phyloP scores from a whole-genome alignment of 1,140 invertebrate genomes.

The Drosophila kikkawai region DNA sequence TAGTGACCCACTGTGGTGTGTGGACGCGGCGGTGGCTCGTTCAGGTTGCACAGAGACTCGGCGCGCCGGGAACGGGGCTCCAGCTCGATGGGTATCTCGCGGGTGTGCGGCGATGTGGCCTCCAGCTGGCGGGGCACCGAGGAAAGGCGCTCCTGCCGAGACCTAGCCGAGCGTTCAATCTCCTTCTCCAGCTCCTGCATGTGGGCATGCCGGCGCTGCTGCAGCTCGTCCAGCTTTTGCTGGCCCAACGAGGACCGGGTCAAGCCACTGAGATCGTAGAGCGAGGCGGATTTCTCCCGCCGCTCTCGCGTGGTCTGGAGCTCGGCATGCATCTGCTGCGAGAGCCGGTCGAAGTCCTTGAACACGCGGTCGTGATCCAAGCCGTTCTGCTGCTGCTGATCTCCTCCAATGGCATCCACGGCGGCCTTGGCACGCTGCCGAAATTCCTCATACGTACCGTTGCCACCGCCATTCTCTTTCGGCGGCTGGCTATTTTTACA shows the following conservation, averaged over 20 bases:
- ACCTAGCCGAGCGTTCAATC: conserved; percentile 68
- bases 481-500: conserved; percentile 48
- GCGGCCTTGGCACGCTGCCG: conserved; percentile 84
- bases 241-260: conserved; percentile 29
- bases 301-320: conserved; percentile 65
- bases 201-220: conserved; percentile 70
- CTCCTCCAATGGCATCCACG: conserved; percentile 56
- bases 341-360: conserved; percentile 82
- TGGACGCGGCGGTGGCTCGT: conserved; percentile 45
- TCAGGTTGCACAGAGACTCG: conserved; percentile 75
- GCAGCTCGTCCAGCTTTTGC: conserved; percentile 56
- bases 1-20: conserved; percentile 66
- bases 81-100: conserved; percentile 70
- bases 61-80: conserved; percentile 53
- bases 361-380: conserved; percentile 79
- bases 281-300: conserved; percentile 68
- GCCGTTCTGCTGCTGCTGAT: conserved; percentile 35
- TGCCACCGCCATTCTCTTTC: conserved; percentile 22
- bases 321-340: conserved; percentile 74
- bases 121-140: conserved; percentile 60
- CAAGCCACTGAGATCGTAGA: conserved; percentile 73
- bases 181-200: conserved; percentile 77
- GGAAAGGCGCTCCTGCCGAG: conserved; percentile 60
- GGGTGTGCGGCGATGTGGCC: conserved; percentile 20
- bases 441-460: conserved; percentile 82